Percentiles rank a stretch among this genome's conserved stretches.
Evolutionary conservation across 2,888 invertebrate genomes (phyloP).

Genomic region (Aphodius granarius): DNA sequence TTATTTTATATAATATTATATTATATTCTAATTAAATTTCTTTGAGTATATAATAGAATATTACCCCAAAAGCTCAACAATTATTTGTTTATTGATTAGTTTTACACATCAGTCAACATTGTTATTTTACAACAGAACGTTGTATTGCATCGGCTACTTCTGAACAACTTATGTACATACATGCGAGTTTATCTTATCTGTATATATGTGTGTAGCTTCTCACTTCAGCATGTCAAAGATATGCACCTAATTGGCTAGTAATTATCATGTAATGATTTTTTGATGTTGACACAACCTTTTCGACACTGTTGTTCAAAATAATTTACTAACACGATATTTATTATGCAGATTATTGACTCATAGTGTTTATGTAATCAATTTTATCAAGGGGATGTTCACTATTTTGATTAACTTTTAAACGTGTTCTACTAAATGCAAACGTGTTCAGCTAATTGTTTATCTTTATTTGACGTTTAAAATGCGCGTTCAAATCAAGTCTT

Average conservation of each 20-base stretch:
- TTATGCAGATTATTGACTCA: not conserved
- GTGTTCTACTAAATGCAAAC: too few species aligned
- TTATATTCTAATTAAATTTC: not conserved
- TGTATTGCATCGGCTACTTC: not conserved
- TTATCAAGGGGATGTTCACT: not conserved
- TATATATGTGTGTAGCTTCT: conserved; percentile 3
- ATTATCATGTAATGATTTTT: conserved; percentile 28
- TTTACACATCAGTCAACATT: not conserved
- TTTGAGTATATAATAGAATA: too few species aligned
- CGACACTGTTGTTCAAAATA: not conserved
- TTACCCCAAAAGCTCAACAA: too few species aligned
- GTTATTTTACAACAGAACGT: not conserved
- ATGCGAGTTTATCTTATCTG: conserved; percentile 25
- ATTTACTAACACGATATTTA: not conserved
- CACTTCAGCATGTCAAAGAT: conserved; percentile 27
- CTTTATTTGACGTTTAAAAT: too few species aligned
- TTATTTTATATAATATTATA: not conserved
- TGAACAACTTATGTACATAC: not conserved
- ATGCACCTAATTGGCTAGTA: conserved; percentile 27
- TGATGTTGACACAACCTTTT: conserved; percentile 2
- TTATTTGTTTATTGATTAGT: too few species aligned
- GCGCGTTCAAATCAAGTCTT: too few species aligned
- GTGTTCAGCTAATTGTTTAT: too few species aligned
- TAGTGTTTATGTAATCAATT: not conserved
- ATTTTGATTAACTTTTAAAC: too few species aligned